Evolutionary conservation across 2,113 vertebrate species (phyloP), one percentile per base, ranked within the genome.

Genomic region (Benitochromis conjunctus): DNA sequence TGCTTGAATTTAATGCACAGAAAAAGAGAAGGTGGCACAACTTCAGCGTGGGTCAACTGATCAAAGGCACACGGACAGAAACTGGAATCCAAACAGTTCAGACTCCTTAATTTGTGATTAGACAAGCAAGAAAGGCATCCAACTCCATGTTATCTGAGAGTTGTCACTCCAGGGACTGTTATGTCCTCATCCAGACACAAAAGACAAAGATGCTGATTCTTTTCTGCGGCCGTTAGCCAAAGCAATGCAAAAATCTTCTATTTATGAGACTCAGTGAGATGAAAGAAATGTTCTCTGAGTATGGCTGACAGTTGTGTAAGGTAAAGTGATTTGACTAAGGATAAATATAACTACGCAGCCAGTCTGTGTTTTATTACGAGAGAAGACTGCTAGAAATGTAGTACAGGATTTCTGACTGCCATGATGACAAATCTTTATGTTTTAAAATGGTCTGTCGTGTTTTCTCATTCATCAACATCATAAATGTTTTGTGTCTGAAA

Each of bases 21-120:
- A 31, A 51, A 74, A 60, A 7, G 2, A 34, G 21, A 43, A 53
- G 16, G 38, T 43, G 3, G 19, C 55, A 64, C 26, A 62, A 26
- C 3, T 53, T 5, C 10, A 77, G 66, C 64, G 26, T 29, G 16
- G 55, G 38, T 82, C 69, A 80, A 86, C 29, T 80, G 58, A 64
- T 43, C 18, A 84, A 80, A 77, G 6, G 6, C 4, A 36, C 66
- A 29, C 7, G 12, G 13, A 64, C 79, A 74, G 57, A 81, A 87
- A 57, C 34, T 24, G 71, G 82, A 55, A 64, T 82, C 43, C 86
- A 90, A 84, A 91, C 88, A 86, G 87, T 91, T 88, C 77, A 86
- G 84, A 74, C 86, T 53, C 18, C 46, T 90, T 92, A 91, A 93
- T 93, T 92, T 89, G 82, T 83, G 91, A 92, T 93, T 92, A 93